phyloP scores from a whole-genome alignment of 2,113 vertebrate genomes.

The Clarias magur region DNA sequence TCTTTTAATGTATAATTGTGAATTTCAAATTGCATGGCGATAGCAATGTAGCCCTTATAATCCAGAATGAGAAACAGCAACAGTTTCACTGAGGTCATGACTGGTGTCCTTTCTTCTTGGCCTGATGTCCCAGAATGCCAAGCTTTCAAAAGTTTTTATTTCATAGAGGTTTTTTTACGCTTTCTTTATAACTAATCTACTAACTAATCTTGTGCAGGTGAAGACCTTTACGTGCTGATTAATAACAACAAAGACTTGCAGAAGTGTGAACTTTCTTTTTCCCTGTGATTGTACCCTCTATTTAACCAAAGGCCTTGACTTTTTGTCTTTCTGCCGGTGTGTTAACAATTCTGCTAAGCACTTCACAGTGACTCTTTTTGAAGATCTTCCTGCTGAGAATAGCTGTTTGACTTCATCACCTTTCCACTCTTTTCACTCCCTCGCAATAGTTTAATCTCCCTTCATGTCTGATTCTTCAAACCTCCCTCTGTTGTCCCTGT shows the following conservation, averaged over 20 bases:
- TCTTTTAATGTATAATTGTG: neutral
- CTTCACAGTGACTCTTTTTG: slow-evolving; percentile 7
- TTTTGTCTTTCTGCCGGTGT: slow-evolving; percentile 10
- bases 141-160: neutral
- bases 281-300: neutral
- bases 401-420: slow-evolving; percentile 52
- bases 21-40: neutral
- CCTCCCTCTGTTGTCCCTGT: slow-evolving; percentile 56
- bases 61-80: neutral
- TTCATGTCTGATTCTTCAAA: slow-evolving; percentile 63
- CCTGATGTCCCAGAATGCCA: neutral
- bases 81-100: neutral
- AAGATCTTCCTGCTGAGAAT: slow-evolving; percentile 31
- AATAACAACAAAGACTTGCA: neutral
- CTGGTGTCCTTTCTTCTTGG: neutral
- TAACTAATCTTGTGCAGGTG: neutral
- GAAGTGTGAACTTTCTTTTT: neutral
- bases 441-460: slow-evolving; percentile 62
- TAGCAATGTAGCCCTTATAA: neutral
- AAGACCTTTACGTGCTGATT: neutral
- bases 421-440: slow-evolving; percentile 55
- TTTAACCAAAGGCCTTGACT: slow-evolving; percentile 47
- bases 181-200: neutral
- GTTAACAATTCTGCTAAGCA: neutral
- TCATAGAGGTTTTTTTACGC: neutral